Evolutionary conservation across 2,797 vertebrate species (phyloP).

Genomic region (Mastacembelus armatus): DNA sequence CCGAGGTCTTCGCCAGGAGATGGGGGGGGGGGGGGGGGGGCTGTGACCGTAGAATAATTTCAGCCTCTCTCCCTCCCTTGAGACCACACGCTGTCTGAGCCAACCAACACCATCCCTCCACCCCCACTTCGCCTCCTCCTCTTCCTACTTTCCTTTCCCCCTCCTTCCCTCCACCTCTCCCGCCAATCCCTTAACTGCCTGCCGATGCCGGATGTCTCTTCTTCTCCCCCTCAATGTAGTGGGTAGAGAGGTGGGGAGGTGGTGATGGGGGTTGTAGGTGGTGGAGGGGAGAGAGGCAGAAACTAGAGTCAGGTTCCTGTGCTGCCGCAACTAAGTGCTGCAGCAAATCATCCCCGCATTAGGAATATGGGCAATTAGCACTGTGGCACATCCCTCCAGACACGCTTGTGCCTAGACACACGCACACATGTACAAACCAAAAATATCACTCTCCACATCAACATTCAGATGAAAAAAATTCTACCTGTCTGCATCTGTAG

Average conservation of each 20-base stretch:
- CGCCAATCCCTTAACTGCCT: slow-evolving; percentile 81
- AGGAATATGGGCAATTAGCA: slow-evolving; percentile 85
- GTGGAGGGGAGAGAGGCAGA: slow-evolving; percentile 40
- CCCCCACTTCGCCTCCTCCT: slow-evolving; percentile 36
- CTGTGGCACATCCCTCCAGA: slow-evolving; percentile 76
- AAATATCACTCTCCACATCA: slow-evolving; percentile 25
- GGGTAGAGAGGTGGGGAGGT: slow-evolving; percentile 40
- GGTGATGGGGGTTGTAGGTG: slow-evolving; percentile 19
- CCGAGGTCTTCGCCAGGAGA: slow-evolving; percentile 77
- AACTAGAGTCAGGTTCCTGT: slow-evolving; percentile 76
- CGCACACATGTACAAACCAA: slow-evolving; percentile 22
- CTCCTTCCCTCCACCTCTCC: slow-evolving; percentile 61
- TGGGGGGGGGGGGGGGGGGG: slow-evolving; percentile 64
- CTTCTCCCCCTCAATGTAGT: slow-evolving; percentile 72
- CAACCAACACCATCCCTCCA: slow-evolving; percentile 56
- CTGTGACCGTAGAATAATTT: slow-evolving; percentile 87
- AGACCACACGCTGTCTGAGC: slow-evolving; percentile 86
- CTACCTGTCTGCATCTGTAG: background rate
- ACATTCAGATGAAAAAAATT: slow-evolving; percentile 5
- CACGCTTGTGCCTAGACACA: slow-evolving; percentile 37
- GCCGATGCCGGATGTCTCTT: slow-evolving; percentile 84
- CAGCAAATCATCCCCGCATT: slow-evolving; percentile 86
- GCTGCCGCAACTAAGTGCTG: slow-evolving; percentile 82
- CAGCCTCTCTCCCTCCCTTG: slow-evolving; percentile 83
- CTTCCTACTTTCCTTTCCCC: background rate